These are phyloP conservation scores for Ophion costatus DNA, from an alignment of 2,888 invertebrate species.

Conservation along the genomic window DNA sequence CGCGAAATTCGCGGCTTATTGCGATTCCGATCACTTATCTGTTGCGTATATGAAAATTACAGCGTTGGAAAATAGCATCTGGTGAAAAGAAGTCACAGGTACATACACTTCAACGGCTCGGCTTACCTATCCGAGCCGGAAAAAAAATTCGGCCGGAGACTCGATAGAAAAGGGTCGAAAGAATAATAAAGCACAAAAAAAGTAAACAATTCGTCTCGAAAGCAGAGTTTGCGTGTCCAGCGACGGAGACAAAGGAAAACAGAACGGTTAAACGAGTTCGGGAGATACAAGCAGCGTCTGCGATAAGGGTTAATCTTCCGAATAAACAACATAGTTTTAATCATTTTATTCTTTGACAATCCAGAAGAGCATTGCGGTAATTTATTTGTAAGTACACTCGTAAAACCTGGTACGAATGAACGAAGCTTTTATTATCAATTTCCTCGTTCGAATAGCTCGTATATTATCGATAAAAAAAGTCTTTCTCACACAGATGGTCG, in stretches of 20 bases:
- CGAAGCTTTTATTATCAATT: neutral
- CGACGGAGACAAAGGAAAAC: neutral
- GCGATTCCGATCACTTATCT: too few species aligned
- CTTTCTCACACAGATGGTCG: neutral
- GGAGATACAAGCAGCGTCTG: slow-evolving; percentile 2
- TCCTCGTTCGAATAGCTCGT: neutral
- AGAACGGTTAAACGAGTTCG: slow-evolving; percentile 25
- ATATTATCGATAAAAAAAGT: neutral
- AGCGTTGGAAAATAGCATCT: neutral
- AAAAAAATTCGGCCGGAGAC: neutral
- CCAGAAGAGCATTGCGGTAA: slow-evolving; percentile 13
- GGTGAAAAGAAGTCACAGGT: slow-evolving; percentile 3
- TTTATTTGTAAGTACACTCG: slow-evolving; percentile 19
- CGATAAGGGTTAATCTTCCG: slow-evolving; percentile 5
- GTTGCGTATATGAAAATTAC: too few species aligned
- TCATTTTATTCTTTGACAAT: slow-evolving; percentile 26
- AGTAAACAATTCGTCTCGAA: neutral
- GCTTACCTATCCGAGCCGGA: neutral
- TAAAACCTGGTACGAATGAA: neutral
- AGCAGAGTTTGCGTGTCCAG: neutral
- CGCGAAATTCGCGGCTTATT: too few species aligned
- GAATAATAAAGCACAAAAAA: neutral
- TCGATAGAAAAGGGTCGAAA: neutral
- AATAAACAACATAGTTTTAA: slow-evolving; percentile 6
- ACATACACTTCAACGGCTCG: slow-evolving; percentile 7